phyloP scores from a whole-genome alignment of 2,888 invertebrate species.

The Caenorhabditis imperialis region DNA sequence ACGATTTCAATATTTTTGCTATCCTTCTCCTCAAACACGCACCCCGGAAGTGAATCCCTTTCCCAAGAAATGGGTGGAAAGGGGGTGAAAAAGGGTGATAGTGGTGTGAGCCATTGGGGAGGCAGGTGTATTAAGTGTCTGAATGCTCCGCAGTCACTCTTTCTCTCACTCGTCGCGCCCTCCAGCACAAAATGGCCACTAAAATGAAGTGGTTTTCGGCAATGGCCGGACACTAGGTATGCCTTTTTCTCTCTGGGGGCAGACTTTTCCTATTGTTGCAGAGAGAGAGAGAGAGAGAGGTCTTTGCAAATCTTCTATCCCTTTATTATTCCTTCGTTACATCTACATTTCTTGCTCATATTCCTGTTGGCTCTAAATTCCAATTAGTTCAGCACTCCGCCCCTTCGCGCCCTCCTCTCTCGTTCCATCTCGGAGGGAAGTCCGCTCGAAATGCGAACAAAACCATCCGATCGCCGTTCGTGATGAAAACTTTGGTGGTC shows the following conservation, averaged over 20 bases:
- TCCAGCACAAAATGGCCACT: slow-evolving; percentile 47
- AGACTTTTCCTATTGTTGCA: slow-evolving; percentile 25
- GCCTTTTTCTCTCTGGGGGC: slow-evolving; percentile 41
- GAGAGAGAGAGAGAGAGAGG: slow-evolving; percentile 11
- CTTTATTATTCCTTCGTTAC: not conserved
- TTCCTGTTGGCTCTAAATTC: not conserved
- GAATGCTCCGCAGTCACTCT: slow-evolving; percentile 13
- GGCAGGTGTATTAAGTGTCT: slow-evolving; percentile 31
- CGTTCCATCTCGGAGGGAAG: slow-evolving; percentile 42
- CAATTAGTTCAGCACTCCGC: slow-evolving; percentile 8
- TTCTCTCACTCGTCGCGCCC: slow-evolving; percentile 6
- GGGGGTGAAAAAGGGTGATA: no score
- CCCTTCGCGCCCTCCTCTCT: slow-evolving; percentile 15
- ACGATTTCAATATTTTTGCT: no score
- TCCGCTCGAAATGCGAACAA: slow-evolving; percentile 45
- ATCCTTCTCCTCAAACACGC: no score
- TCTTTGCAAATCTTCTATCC: not conserved
- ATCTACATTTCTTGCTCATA: not conserved
- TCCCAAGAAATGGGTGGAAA: not conserved
- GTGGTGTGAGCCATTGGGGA: no score
- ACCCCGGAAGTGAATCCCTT: not conserved
- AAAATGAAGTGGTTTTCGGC: slow-evolving; percentile 52
- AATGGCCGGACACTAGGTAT: slow-evolving; percentile 32
- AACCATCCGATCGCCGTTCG: slow-evolving; percentile 33
- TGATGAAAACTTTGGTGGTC: slow-evolving; percentile 39